Percentiles rank a stretch among this genome's conserved stretches.
These are phyloP conservation scores for Barypeithes pellucidus DNA, from an alignment of 2,888 invertebrate genomes.

Conservation along the genomic window DNA sequence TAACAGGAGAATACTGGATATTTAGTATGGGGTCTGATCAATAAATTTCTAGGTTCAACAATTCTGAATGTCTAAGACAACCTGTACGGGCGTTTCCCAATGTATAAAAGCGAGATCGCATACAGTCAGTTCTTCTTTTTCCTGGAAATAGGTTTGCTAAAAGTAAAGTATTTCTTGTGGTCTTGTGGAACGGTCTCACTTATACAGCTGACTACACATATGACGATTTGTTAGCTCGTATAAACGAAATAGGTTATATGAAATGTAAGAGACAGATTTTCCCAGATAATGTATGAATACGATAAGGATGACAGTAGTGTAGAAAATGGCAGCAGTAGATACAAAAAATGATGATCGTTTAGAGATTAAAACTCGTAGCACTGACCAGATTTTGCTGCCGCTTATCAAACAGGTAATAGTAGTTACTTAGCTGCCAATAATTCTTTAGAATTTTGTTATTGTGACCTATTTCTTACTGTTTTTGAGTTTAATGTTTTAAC, in stretches of 20 bases:
- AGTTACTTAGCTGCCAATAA: slow-evolving; percentile 41
- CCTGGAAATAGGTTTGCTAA: neutral
- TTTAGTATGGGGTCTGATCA: neutral
- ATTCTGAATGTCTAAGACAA: neutral
- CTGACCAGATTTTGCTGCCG: slow-evolving; percentile 94
- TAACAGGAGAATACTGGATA: neutral
- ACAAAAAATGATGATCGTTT: slow-evolving; percentile 76
- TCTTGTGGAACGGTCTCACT: neutral
- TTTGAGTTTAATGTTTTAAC: neutral
- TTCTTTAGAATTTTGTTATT: slow-evolving; percentile 24
- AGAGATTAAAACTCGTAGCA: slow-evolving; percentile 94
- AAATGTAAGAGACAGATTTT: slow-evolving; percentile 58
- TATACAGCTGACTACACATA: slow-evolving; percentile 61
- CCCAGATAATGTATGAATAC: slow-evolving; percentile 42
- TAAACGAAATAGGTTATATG: slow-evolving; percentile 60
- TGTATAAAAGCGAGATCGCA: neutral
- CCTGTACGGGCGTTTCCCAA: neutral
- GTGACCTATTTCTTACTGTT: slow-evolving; percentile 18
- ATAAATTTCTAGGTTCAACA: neutral
- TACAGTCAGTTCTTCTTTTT: neutral
- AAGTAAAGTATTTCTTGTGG: neutral
- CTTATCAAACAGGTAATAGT: slow-evolving; percentile 92
- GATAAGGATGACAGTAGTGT: slow-evolving; percentile 66
- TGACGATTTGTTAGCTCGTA: slow-evolving; percentile 52
- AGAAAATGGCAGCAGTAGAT: slow-evolving; percentile 75